Evolutionary conservation across 2,797 vertebrate species (phyloP).

Genomic region (Eulemur rubriventer): DNA sequence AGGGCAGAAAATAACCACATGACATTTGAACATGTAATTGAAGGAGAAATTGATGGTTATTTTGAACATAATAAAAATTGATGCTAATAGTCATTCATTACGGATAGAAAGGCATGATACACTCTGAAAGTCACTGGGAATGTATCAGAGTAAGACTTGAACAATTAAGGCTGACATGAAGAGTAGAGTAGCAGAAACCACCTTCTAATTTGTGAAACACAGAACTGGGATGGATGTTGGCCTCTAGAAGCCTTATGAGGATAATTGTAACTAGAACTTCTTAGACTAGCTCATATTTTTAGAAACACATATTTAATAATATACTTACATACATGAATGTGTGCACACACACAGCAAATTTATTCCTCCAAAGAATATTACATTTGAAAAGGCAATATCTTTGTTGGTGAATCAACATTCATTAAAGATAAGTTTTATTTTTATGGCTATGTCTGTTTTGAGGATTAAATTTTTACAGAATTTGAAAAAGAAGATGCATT

Average conservation of each 20-base stretch:
- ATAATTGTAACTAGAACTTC: not conserved
- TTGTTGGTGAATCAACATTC: conserved; percentile 47
- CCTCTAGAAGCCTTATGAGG: not conserved
- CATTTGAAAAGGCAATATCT: not conserved
- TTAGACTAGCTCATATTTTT: not conserved
- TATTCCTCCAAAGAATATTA: conserved; percentile 23
- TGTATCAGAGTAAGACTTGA: not conserved
- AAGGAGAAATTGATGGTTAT: conserved; percentile 54
- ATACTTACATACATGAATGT: not conserved
- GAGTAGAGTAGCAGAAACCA: not conserved
- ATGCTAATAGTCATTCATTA: conserved; percentile 57
- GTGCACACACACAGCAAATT: not conserved
- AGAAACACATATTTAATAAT: not conserved
- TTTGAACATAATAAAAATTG: conserved; percentile 65
- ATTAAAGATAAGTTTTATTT: conserved; percentile 42
- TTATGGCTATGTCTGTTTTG: not conserved
- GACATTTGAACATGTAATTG: conserved; percentile 53
- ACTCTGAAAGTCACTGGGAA: not conserved
- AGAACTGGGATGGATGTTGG: not conserved
- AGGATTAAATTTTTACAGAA: not conserved
- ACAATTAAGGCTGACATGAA: not conserved
- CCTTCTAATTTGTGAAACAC: not conserved
- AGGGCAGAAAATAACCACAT: conserved; percentile 44
- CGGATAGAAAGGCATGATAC: not conserved
- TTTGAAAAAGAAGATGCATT: conserved; percentile 33